A percentile compares a stretch with the other conserved stretches of the same genome.
Conservation (phyloP, 2,113 vertebrate genomes). For the Haemorhous mexicanus region DNA sequence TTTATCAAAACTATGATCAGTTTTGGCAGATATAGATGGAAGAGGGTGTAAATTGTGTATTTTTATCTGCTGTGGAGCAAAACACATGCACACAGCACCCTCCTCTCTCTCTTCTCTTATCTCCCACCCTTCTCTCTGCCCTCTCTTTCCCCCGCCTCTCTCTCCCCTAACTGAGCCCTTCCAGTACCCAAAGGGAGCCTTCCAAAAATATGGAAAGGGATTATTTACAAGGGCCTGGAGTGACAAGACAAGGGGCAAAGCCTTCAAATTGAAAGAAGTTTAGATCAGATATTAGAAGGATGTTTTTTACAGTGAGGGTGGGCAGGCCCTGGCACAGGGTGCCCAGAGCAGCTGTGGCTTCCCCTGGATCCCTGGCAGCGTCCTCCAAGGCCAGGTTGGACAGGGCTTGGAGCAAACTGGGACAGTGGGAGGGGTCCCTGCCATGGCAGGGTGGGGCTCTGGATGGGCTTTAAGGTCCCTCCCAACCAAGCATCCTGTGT, state of each 20-base stretch:
- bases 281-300: too few species aligned
- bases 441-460: not conserved
- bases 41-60: not conserved
- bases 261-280: not conserved
- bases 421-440: rapidly evolving
- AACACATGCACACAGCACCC: not conserved
- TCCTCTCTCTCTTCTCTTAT: not conserved
- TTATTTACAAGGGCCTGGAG: not conserved
- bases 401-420: rapidly evolving
- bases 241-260: not conserved
- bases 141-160: not conserved
- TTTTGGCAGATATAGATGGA: not conserved
- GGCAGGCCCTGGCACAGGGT: not conserved
- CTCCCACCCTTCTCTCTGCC: not conserved
- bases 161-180: not conserved
- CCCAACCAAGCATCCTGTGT: not conserved
- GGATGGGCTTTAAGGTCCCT: not conserved
- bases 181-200: not conserved
- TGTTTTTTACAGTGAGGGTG: not conserved
- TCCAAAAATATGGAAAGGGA: not conserved
- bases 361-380: not conserved
- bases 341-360: not conserved
- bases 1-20: not conserved
- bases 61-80: not conserved
- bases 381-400: rapidly evolving